Evolutionary conservation across 2,888 invertebrate species (phyloP).

Genomic region (Esperia sulphurella): DNA sequence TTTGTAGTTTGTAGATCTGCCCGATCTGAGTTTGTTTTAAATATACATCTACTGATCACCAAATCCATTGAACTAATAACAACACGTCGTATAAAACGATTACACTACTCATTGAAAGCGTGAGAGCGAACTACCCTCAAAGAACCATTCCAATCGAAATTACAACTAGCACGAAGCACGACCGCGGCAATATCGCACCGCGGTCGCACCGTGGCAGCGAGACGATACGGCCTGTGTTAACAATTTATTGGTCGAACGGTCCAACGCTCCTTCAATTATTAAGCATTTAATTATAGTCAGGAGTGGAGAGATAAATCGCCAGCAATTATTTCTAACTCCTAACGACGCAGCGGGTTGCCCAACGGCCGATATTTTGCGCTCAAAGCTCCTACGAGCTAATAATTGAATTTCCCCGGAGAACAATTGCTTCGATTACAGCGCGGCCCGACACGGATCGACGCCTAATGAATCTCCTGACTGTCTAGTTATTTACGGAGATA

Average conservation of each 20-base stretch:
- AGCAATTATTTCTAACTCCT: constrained; percentile 67
- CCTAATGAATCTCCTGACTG: constrained; percentile 76
- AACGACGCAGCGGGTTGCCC: constrained; percentile 57
- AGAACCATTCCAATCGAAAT: constrained; percentile 55
- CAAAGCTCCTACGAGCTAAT: constrained; percentile 54
- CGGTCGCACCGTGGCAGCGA: constrained; percentile 11
- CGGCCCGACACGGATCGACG: constrained; percentile 69
- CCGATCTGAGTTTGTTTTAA: too few species aligned
- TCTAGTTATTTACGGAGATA: constrained; percentile 76
- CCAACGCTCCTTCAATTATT: constrained; percentile 65
- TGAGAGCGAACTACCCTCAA: constrained; percentile 67
- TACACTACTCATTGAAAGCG: constrained; percentile 62
- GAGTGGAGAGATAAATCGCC: constrained; percentile 59
- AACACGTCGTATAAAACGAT: constrained; percentile 53
- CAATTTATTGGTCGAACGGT: constrained; percentile 56
- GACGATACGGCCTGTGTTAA: constrained; percentile 28
- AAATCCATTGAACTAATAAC: constrained; percentile 37
- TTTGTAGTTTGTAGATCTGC: too few species aligned
- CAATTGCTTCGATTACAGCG: constrained; percentile 76
- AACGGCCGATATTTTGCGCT: constrained; percentile 59
- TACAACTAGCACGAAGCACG: constrained; percentile 68
- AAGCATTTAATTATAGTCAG: constrained; percentile 69
- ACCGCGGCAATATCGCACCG: constrained; percentile 52
- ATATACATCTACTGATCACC: not conserved
- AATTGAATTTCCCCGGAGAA: constrained; percentile 75